phyloP scores from a whole-genome alignment of 2,888 invertebrate species.

The Exephanes ischioxanthus region DNA sequence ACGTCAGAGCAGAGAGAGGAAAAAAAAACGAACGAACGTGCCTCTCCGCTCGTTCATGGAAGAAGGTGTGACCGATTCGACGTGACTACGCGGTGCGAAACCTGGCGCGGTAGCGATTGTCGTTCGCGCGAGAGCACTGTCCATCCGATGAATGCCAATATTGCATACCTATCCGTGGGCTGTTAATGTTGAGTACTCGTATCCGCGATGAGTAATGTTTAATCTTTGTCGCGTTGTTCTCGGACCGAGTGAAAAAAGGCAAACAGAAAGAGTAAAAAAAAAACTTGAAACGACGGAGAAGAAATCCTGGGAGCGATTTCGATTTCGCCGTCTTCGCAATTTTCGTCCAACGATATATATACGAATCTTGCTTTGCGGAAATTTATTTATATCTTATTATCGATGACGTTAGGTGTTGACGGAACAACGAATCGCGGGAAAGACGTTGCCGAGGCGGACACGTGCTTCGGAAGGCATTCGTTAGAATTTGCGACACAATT shows the following conservation, averaged over 20 bases:
- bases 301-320: conserved; percentile 28
- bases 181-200: background rate
- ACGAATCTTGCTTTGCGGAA: too few species aligned
- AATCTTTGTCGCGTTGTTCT: background rate
- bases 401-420: too few species aligned
- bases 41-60: conserved; percentile 44
- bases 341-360: background rate
- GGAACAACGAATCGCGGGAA: too few species aligned
- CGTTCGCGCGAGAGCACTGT: background rate
- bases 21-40: conserved; percentile 27
- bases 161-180: background rate
- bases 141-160: conserved; percentile 44
- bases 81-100: conserved; percentile 41
- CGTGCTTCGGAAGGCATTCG: too few species aligned
- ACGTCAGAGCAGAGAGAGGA: background rate
- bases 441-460: too few species aligned
- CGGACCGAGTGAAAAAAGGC: background rate
- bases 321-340: background rate
- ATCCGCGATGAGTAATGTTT: conserved; percentile 37
- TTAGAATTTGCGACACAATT: too few species aligned
- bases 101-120: conserved; percentile 33
- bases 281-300: conserved; percentile 2
- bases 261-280: too few species aligned
- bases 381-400: too few species aligned
- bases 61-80: conserved; percentile 61